Evolutionary conservation across 53 echinoderm and acorn worm genomes (phyloP).

Genomic region (Luidia sarsii): DNA sequence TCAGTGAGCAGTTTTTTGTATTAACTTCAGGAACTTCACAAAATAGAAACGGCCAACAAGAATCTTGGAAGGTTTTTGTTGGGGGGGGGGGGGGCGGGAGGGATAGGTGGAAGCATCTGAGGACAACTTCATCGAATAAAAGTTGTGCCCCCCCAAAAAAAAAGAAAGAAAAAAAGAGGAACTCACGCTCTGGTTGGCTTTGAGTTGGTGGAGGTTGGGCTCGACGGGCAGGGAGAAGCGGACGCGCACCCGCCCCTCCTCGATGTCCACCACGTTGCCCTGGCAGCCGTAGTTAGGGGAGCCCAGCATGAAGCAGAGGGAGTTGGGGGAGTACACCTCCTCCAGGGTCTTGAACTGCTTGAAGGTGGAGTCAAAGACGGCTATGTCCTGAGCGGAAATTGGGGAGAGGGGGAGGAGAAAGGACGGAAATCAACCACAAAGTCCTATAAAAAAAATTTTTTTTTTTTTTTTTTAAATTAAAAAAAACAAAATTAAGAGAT

Average conservation of each 20-base stretch:
- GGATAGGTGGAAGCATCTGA: no score
- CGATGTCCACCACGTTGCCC: conserved; percentile 72
- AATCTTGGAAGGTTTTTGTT: no score
- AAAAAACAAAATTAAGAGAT: not conserved
- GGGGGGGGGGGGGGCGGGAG: no score
- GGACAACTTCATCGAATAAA: no score
- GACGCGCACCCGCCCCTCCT: conserved; percentile 73
- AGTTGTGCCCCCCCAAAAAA: no score
- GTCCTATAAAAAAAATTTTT: not conserved
- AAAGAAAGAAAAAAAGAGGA: no score
- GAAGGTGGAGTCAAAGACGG: conserved; percentile 87
- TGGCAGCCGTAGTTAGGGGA: conserved; percentile 88
- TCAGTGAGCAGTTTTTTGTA: no score
- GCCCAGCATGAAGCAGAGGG: conserved; percentile 93
- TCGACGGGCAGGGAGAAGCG: conserved; percentile 69
- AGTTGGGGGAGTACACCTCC: conserved; percentile 76
- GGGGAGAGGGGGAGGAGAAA: not conserved
- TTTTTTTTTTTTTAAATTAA: conserved; percentile 2
- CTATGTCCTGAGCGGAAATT: conserved; percentile 84
- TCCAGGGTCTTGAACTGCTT: conserved; percentile 92
- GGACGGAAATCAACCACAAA: not conserved
- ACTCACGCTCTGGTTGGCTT: conserved; percentile 66
- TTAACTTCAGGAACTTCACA: no score
- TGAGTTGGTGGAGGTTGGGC: conserved; percentile 80
- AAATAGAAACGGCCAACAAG: no score